Evolutionary conservation across 2,888 invertebrate species (phyloP).

Genomic region (Diplazon laetatorius): DNA sequence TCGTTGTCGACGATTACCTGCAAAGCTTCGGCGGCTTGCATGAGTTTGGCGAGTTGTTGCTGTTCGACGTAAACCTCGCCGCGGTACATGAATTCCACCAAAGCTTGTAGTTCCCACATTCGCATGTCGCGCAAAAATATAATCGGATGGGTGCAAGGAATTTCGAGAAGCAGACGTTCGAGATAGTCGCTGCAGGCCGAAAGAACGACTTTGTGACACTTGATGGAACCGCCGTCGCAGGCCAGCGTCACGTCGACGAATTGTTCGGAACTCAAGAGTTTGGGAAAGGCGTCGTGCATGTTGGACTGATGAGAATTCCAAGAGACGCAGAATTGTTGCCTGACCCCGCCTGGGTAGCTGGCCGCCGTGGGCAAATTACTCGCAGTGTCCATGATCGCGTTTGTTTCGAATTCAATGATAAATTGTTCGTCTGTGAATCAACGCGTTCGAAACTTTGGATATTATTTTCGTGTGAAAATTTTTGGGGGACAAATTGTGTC

Average conservation of each 20-base stretch:
- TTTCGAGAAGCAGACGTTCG: conserved; percentile 91
- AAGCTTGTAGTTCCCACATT: conserved; percentile 81
- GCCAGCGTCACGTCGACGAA: conserved; percentile 95
- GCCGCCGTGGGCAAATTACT: conserved; percentile 76
- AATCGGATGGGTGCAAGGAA: conserved; percentile 93
- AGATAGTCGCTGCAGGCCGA: conserved; percentile 94
- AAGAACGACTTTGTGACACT: conserved; percentile 93
- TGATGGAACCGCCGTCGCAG: conserved; percentile 92
- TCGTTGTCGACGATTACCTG: conserved; percentile 74
- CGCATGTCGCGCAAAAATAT: conserved; percentile 91
- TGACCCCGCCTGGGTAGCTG: conserved; percentile 78
- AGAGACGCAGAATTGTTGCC: conserved; percentile 88
- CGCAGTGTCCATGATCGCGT: conserved; percentile 75
- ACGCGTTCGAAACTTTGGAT: no score
- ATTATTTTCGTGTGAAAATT: not conserved
- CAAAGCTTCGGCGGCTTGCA: conserved; percentile 80
- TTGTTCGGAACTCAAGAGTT: conserved; percentile 89
- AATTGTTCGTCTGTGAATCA: no score
- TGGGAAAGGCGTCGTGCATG: conserved; percentile 90
- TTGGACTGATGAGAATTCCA: conserved; percentile 94
- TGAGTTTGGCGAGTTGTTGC: conserved; percentile 79
- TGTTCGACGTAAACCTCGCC: conserved; percentile 81
- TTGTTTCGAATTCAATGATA: no score
- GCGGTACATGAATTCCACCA: conserved; percentile 81
- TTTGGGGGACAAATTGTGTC: not conserved